Evolutionary conservation across 2,797 vertebrate species (phyloP).

Genomic region (Anniella stebbinsi): DNA sequence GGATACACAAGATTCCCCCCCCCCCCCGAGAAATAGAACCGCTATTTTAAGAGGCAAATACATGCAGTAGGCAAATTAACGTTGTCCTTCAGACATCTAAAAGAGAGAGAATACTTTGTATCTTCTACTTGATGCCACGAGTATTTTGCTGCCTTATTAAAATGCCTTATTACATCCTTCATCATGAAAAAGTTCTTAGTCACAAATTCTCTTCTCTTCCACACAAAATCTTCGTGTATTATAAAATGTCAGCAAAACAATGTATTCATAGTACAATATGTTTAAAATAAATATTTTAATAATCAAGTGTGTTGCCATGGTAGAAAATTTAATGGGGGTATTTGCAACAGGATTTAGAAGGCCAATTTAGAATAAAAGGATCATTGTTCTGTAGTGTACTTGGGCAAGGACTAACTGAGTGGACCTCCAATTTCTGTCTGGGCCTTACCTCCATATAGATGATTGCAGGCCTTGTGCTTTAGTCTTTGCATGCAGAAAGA

Average conservation of each 20-base stretch:
- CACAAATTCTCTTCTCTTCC: neutral
- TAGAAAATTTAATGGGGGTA: neutral
- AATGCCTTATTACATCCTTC: neutral
- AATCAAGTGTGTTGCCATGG: neutral
- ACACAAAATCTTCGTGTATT: neutral
- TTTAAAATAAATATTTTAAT: conserved; percentile 24
- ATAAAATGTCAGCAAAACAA: neutral
- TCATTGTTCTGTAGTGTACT: neutral
- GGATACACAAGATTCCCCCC: conserved; percentile 49
- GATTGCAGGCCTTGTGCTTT: neutral
- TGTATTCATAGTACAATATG: neutral
- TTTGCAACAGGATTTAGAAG: conserved; percentile 1
- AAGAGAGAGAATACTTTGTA: neutral
- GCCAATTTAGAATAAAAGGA: neutral
- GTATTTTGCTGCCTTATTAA: conserved; percentile 19
- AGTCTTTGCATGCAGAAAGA: neutral
- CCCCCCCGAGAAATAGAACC: conserved; percentile 41
- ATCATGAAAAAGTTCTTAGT: neutral
- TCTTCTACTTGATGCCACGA: neutral
- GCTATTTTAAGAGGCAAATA: conserved; percentile 55
- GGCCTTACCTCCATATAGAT: neutral
- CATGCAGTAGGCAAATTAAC: conserved; percentile 53
- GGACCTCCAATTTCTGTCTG: neutral
- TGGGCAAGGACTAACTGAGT: neutral
- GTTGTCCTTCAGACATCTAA: conserved; percentile 19